phyloP scores from a whole-genome alignment of 2,113 vertebrate genomes.

The Tragelaphus imberbis region DNA sequence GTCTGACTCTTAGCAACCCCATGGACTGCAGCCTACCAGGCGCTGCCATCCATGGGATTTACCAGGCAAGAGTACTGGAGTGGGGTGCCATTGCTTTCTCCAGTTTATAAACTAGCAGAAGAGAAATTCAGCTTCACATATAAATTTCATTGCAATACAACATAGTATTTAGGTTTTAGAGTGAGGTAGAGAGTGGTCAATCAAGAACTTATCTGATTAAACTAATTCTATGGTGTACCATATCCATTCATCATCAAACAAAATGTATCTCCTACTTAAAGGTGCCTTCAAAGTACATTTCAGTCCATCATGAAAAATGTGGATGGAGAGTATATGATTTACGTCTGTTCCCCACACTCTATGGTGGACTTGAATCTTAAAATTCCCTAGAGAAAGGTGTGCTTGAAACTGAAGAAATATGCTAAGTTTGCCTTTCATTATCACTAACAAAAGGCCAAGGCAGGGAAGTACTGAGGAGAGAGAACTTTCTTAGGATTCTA shows the following conservation, averaged over 20 bases:
- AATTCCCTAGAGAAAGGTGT: not conserved
- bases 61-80: not conserved
- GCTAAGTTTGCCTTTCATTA: not conserved
- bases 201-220: not conserved
- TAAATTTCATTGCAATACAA: not conserved
- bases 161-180: not conserved
- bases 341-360: not conserved
- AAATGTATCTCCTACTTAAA: not conserved
- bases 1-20: rapidly evolving
- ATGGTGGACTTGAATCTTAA: not conserved
- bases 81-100: not conserved
- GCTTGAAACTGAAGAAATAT: not conserved
- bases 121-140: not conserved
- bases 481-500: not conserved
- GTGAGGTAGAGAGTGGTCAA: not conserved
- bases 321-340: not conserved
- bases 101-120: not conserved
- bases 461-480: not conserved
- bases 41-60: rapidly evolving
- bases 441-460: not conserved
- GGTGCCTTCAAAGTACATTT: not conserved
- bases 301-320: not conserved
- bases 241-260: not conserved
- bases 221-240: not conserved
- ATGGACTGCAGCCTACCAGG: not conserved